Base-by-base conservation (phyloP, 2,888 invertebrate genomes). In the Pseudeuparius sepicola region DNA sequence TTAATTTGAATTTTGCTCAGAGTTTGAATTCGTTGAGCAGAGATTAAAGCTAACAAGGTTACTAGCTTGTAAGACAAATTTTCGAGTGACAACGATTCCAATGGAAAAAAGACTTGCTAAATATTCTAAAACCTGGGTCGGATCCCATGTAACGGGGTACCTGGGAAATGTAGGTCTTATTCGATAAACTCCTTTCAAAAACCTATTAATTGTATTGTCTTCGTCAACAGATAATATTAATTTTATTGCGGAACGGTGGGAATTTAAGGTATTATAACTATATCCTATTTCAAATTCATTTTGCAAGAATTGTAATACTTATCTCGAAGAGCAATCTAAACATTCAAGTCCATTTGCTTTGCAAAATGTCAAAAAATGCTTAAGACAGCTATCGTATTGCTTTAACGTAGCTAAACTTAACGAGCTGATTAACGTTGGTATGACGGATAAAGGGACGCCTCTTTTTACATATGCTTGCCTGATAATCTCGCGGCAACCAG, bases 131-230 rank as follows among this genome's bases (percentile, higher is more conserved):
- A 43, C 38, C n/a, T 25, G 17, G 11, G 20, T n/a, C 3, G 50
- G 49, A 31, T 56, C 46, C 52, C 54, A 55, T 1, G 40, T 51
- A 9, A 7, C 7, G 23, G 47, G 36, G 36, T 53, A 47, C 34
- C 34, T 41, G 5, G 45, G 42, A 35, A 17, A 29, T 20, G 31
- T 25, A 12, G 46, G 47, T 32, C 40, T 44, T 30, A 45, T 18
- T 10, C 37, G 42, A 10, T 24, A 43, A 3, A 47, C 36, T 2
- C 44, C 43, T 29, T 38, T 48, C 11, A 49, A 40, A 36, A 48
- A 51, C n/a, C 48, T 25, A 31, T 45, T 42, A 10, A 46, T 27
- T 20, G 28, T 25, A 4, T 28, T 31, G n/a, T 45, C 23, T 15
- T 43, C 18, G 7, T 37, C 29, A 5, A 35, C 20, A 17, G 28